These are phyloP conservation scores for Agapornis roseicollis DNA, from an alignment of 2,113 vertebrate genomes.

Conservation along the genomic window DNA sequence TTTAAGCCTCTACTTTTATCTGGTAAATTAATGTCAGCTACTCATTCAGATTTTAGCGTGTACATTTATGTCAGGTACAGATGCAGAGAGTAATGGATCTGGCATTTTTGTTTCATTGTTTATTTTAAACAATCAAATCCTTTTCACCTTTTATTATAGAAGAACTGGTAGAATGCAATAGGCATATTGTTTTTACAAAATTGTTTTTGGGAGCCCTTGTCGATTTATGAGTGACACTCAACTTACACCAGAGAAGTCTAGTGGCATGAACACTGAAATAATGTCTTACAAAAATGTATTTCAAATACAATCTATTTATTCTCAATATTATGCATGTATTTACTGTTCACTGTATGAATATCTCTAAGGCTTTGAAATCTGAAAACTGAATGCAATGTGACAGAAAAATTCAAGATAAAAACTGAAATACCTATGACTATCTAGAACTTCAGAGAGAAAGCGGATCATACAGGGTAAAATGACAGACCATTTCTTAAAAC, in stretches of 20 bases:
- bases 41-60: neutral
- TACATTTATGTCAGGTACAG: neutral
- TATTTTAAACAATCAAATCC: constrained; percentile 13
- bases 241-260: neutral
- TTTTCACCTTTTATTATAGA: neutral
- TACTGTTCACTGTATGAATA: neutral
- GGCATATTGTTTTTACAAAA: neutral
- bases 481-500: neutral
- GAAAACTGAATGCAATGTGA: neutral
- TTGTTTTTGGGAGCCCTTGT: neutral
- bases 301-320: neutral
- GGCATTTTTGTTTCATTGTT: neutral
- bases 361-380: neutral
- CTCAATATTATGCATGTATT: neutral
- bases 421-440: neutral
- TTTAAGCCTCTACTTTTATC: neutral
- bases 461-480: accelerated
- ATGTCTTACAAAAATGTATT: neutral
- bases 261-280: neutral
- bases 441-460: neutral
- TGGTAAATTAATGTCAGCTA: neutral
- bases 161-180: neutral
- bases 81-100: neutral
- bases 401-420: neutral
- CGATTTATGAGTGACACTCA: neutral